phyloP scores from a whole-genome alignment of 2,888 invertebrate species.

The Mythimna vitellina region DNA sequence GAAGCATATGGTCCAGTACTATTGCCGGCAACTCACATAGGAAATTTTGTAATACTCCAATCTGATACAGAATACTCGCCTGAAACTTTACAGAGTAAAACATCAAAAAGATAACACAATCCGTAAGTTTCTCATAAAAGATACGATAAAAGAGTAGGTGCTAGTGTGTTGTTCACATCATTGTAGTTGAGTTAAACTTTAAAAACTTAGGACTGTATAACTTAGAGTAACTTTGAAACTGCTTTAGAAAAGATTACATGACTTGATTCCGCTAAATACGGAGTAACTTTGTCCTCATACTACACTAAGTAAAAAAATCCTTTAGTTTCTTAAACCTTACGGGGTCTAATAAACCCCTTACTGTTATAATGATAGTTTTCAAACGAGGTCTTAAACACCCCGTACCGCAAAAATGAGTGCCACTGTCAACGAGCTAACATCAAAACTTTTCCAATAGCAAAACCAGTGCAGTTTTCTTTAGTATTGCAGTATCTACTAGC shows the following conservation, averaged over 20 bases:
- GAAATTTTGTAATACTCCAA: conserved; percentile 6
- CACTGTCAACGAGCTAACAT: not conserved
- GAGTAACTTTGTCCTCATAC: no score
- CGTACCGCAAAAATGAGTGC: not conserved
- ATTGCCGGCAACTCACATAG: not conserved
- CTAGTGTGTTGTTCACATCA: conserved; percentile 9
- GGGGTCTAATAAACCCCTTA: no score
- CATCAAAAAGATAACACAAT: conserved; percentile 17
- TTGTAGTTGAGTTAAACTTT: conserved; percentile 18
- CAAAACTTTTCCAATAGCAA: not conserved
- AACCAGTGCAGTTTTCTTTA: not conserved
- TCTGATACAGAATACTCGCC: conserved; percentile 20
- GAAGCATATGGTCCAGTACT: not conserved
- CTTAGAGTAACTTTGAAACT: not conserved
- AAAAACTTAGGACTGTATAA: conserved; percentile 9
- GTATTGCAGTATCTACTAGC: not conserved
- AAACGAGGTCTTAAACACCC: no score
- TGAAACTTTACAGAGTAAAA: conserved; percentile 34
- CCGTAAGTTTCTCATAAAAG: conserved; percentile 17
- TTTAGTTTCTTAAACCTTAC: no score
- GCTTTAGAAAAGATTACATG: not conserved
- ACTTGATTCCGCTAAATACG: no score
- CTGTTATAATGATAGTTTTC: no score
- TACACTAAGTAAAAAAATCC: no score
- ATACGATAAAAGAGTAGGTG: not conserved